These are phyloP conservation scores for Mola mola DNA, from an alignment of 2,113 vertebrate genomes.

Conservation along the genomic window DNA sequence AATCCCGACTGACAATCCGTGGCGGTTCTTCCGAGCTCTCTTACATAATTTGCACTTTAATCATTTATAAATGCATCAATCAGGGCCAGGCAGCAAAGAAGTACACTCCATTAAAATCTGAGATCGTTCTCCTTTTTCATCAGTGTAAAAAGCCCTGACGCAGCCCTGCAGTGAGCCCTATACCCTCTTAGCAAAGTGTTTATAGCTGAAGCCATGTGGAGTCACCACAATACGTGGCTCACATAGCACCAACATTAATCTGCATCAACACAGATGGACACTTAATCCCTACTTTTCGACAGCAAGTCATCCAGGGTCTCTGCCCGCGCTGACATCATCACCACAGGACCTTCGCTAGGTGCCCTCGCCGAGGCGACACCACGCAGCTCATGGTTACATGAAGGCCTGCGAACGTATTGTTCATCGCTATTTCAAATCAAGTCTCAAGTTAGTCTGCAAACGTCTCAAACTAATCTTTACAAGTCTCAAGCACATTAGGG, in stretches of 20 bases:
- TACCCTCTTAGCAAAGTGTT: slow-evolving; percentile 23
- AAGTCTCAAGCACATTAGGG: too few relatives aligned
- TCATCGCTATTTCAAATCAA: neutral
- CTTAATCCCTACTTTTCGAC: slow-evolving; percentile 63
- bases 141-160: slow-evolving; percentile 1
- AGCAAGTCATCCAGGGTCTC: slow-evolving; percentile 16
- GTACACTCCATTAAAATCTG: slow-evolving; percentile 4
- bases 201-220: slow-evolving; percentile 20
- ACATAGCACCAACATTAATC: slow-evolving; percentile 65
- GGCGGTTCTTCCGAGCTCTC: slow-evolving; percentile 9
- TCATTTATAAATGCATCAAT: slow-evolving; percentile 28
- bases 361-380: neutral
- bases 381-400: neutral
- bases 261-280: slow-evolving; percentile 69
- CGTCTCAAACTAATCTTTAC: neutral
- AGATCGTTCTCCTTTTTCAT: slow-evolving; percentile 1
- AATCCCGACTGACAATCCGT: slow-evolving; percentile 21
- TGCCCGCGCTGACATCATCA: slow-evolving; percentile 3
- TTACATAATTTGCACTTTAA: slow-evolving; percentile 31
- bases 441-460: neutral
- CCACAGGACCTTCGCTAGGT: neutral
- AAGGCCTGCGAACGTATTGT: neutral
- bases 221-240: slow-evolving; percentile 41
- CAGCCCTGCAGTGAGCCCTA: neutral
- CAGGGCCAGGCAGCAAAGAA: neutral